Base-by-base conservation (phyloP, 1,140 invertebrate species). In the Drosophila bifasciata region DNA sequence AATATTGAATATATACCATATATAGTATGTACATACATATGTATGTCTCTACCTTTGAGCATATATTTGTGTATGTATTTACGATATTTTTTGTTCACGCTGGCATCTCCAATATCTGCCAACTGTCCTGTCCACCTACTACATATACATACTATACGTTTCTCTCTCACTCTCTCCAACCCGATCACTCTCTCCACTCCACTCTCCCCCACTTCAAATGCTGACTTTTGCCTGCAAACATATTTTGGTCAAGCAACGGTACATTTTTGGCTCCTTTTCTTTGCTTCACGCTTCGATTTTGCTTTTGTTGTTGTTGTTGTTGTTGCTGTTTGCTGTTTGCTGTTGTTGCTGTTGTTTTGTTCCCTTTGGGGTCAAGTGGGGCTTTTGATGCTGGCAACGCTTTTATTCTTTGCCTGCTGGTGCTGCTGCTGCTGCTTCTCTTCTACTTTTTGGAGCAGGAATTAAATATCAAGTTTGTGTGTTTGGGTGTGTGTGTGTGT, bases 301-400 rank as follows among this genome's bases (percentile, higher is more conserved):
- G n/a, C n/a, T n/a, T n/a, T 7, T 32, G 11, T 7, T 53, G 3
- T n/a, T 48, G 25, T 25, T 69, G 21, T 16, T 15, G 32, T 51
- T 60, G 23, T 40, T 52, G n/a, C n/a, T n/a, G n/a, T n/a, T n/a
- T n/a, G n/a, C n/a, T n/a, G n/a, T n/a, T 7, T 32, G 11, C 9
- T 53, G 3, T n/a, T 48, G 25, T 25, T 69, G 21, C 13, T 15
- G 32, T 51, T 60, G 23, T 40, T 52, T n/a, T 43, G 49, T 58
- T 51, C 45, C 45, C 57, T 76, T 77, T 59, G 59, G 68, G 81
- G 81, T 86, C 81, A 88, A 86, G 81, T 88, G 78, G 60, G 76
- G 71, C 76, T 84, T 77, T 85, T 84, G 79, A 60, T 85, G 80
- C 81, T 86, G 81, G 74, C 78, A 81, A 62, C 73, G 79, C 68